These are phyloP conservation scores for Stramonita haemastoma DNA, from an alignment of 2,888 invertebrate species.

Conservation along the genomic window DNA sequence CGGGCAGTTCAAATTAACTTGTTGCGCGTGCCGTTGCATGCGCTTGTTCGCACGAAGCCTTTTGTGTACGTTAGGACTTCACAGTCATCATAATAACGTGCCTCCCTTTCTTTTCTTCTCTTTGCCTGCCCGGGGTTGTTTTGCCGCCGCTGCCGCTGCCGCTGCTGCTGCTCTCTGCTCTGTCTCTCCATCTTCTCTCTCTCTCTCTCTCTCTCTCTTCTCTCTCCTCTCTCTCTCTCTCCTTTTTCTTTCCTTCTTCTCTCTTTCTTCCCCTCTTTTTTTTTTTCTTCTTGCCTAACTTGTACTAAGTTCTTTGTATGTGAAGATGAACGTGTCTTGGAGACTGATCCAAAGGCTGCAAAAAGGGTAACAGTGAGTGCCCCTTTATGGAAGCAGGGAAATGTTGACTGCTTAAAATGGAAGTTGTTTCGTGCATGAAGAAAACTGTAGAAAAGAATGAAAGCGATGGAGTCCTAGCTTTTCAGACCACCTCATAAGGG, in stretches of 20 bases:
- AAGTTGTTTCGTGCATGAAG: too few relatives aligned
- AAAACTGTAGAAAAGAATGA: too few relatives aligned
- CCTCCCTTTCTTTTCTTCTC: not conserved
- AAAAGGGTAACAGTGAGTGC: too few relatives aligned
- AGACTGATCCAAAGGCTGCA: too few relatives aligned
- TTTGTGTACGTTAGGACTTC: not conserved
- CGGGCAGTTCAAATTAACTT: slow-evolving; percentile 2
- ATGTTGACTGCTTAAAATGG: too few relatives aligned
- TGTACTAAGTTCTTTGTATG: too few relatives aligned
- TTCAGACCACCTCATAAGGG: too few relatives aligned
- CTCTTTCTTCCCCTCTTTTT: slow-evolving; percentile 12
- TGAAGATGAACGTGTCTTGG: too few relatives aligned
- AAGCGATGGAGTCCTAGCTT: too few relatives aligned
- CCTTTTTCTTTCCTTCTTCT: slow-evolving; percentile 19
- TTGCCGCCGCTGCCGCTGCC: not conserved
- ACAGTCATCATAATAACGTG: slow-evolving; percentile 23
- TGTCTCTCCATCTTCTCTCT: not conserved
- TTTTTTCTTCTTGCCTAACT: not conserved
- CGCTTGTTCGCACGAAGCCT: not conserved
- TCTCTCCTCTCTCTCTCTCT: slow-evolving; percentile 29
- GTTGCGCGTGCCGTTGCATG: slow-evolving; percentile 23
- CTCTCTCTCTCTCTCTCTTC: not conserved
- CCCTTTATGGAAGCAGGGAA: too few relatives aligned
- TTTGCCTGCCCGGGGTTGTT: too few relatives aligned
- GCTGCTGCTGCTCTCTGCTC: not conserved